These are phyloP conservation scores for Pterocles burchelli DNA, from an alignment of 2,113 vertebrate species.

Conservation along the genomic window DNA sequence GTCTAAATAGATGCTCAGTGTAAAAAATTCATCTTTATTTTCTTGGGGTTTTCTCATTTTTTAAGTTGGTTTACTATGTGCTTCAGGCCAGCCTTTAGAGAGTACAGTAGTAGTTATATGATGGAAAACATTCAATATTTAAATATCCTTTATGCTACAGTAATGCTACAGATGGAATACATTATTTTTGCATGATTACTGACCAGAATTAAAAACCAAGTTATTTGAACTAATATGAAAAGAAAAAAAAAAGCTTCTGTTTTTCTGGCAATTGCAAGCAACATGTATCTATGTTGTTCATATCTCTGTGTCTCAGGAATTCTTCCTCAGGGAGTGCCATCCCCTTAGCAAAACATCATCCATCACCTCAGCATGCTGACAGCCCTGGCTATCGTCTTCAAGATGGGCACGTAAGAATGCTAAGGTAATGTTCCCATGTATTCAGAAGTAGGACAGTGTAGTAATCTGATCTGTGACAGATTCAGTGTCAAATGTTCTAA, in stretches of 20 bases:
- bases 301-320: slow-evolving; percentile 9
- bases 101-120: neutral
- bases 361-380: slow-evolving; percentile 10
- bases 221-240: neutral
- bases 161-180: neutral
- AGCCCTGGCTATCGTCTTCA: slow-evolving; percentile 44
- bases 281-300: neutral
- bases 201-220: neutral
- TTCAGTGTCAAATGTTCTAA: slow-evolving; percentile 42
- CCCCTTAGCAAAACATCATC: neutral
- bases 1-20: neutral
- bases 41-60: neutral
- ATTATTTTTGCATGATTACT: neutral
- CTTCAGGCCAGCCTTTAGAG: neutral
- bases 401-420: slow-evolving; percentile 46
- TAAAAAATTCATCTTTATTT: neutral
- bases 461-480: slow-evolving; percentile 54
- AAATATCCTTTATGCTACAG: neutral
- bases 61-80: neutral
- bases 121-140: neutral
- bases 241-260: neutral
- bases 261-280: neutral
- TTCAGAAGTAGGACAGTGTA: slow-evolving; percentile 40
- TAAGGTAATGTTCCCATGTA: slow-evolving; percentile 45
- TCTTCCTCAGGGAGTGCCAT: slow-evolving; percentile 13